Percentiles rank a stretch among this genome's conserved stretches.
Evolutionary conservation across 2,113 vertebrate species (phyloP).

Genomic region (Grus americana): DNA sequence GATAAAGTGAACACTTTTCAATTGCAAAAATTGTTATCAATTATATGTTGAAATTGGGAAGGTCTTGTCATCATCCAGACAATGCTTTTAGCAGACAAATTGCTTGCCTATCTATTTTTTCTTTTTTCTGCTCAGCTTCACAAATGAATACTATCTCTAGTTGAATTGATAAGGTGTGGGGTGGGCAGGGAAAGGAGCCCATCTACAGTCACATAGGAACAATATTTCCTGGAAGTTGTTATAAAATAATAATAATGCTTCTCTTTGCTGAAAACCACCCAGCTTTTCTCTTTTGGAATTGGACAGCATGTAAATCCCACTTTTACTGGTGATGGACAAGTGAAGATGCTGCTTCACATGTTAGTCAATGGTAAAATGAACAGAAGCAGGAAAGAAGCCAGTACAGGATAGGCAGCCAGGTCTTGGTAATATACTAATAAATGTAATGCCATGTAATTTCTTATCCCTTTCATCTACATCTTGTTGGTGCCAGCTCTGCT

Average conservation of each 20-base stretch:
- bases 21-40: neutral
- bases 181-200: neutral
- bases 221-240: neutral
- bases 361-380: neutral
- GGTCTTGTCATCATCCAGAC: neutral
- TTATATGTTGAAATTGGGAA: neutral
- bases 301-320: neutral
- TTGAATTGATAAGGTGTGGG: neutral
- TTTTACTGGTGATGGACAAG: neutral
- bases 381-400: neutral
- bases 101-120: neutral
- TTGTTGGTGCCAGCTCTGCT: neutral
- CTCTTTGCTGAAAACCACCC: neutral
- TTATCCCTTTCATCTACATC: neutral
- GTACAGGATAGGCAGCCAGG: neutral
- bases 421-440: neutral
- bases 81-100: neutral
- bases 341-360: neutral
- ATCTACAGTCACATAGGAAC: neutral
- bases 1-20: neutral
- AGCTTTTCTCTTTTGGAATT: neutral
- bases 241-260: too few species aligned
- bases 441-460: neutral
- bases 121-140: neutral
- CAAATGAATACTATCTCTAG: neutral